phyloP scores from a whole-genome alignment of 2,797 vertebrate genomes.

The Euthynnus affinis region DNA sequence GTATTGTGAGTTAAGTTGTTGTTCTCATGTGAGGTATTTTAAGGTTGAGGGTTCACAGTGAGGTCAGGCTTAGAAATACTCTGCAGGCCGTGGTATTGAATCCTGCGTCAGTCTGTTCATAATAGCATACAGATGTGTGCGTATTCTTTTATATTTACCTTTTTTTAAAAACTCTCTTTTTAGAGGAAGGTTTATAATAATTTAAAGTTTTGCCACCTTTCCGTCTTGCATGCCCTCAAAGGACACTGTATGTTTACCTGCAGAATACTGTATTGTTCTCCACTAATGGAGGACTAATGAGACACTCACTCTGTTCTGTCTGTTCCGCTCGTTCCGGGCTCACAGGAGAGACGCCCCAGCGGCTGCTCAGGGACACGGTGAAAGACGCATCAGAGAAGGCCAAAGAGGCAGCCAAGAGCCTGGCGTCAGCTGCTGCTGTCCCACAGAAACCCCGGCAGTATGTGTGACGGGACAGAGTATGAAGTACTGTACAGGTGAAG shows the following conservation, averaged over 20 bases:
- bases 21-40: conserved; percentile 16
- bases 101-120: conserved; percentile 24
- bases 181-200: neutral
- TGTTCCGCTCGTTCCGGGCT: neutral
- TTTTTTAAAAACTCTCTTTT: neutral
- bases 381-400: conserved; percentile 82
- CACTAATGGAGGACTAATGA: neutral
- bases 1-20: conserved; percentile 31
- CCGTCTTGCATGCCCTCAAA: neutral
- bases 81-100: conserved; percentile 9
- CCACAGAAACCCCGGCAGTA: conserved; percentile 82
- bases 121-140: neutral
- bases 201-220: conserved; percentile 18
- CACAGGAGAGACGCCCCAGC: conserved; percentile 80
- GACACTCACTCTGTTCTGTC: conserved; percentile 5
- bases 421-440: conserved; percentile 75
- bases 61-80: conserved; percentile 44
- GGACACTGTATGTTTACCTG: neutral
- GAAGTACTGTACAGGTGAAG: neutral
- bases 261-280: neutral
- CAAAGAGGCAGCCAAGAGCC: conserved; percentile 81
- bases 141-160: neutral
- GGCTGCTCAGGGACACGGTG: conserved; percentile 79
- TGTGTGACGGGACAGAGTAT: conserved; percentile 62
- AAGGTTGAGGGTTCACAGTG: conserved; percentile 37